These are phyloP conservation scores for Zosterops borbonicus DNA, from an alignment of 2,113 vertebrate species.

Conservation along the genomic window DNA sequence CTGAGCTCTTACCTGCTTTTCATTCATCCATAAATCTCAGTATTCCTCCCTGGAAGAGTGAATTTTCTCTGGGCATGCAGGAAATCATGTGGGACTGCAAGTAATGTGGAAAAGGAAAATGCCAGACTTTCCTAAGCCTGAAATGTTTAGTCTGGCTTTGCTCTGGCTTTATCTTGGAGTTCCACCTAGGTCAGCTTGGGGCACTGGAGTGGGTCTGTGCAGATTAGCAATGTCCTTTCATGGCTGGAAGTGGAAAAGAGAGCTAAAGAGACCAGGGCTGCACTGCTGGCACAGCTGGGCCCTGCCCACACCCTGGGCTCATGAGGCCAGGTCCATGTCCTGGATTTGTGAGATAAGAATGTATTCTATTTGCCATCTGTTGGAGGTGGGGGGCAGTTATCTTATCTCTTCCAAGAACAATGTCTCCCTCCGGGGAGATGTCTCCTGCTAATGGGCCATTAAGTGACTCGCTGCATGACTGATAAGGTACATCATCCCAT, in stretches of 20 bases:
- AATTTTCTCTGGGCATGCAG: background rate
- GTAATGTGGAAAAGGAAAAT: background rate
- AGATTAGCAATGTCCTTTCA: background rate
- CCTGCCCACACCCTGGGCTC: background rate
- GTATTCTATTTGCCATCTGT: too few species aligned
- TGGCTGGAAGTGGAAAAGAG: background rate
- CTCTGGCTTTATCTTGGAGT: background rate
- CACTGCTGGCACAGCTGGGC: fast-evolving
- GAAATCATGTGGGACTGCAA: background rate
- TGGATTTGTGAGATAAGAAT: too few species aligned
- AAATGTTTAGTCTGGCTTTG: background rate
- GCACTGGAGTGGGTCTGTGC: background rate
- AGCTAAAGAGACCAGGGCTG: background rate
- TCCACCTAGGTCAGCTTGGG: background rate
- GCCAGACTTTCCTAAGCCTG: background rate
- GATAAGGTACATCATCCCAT: too few species aligned
- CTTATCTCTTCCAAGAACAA: too few species aligned
- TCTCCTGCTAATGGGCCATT: too few species aligned
- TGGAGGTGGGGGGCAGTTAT: too few species aligned
- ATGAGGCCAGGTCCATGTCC: background rate
- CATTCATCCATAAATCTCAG: background rate
- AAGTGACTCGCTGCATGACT: too few species aligned
- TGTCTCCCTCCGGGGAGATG: too few species aligned
- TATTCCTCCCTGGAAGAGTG: background rate
- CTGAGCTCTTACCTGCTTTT: background rate